These are phyloP conservation scores for Mohoua ochrocephala DNA, from an alignment of 2,113 vertebrate genomes.

Conservation along the genomic window DNA sequence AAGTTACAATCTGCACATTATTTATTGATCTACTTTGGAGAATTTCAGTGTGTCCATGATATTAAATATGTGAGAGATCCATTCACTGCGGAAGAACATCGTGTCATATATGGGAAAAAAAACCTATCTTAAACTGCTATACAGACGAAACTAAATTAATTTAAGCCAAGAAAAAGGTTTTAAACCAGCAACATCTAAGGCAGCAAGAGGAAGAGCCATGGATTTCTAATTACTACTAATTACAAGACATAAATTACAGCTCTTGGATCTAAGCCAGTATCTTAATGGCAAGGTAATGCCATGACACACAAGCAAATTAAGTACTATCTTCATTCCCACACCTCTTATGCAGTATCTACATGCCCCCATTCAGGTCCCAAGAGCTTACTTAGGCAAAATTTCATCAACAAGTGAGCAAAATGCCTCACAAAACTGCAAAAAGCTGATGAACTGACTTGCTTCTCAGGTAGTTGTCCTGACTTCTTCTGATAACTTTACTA, in stretches of 20 bases:
- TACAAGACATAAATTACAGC: neutral
- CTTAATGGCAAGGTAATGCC: neutral
- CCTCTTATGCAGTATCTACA: neutral
- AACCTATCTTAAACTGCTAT: neutral
- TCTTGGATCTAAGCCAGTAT: neutral
- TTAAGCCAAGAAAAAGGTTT: neutral
- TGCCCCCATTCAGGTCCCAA: neutral
- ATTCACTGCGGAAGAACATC: neutral
- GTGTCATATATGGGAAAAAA: neutral
- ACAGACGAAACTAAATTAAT: neutral
- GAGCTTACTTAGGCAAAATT: neutral
- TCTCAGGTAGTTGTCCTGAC: neutral
- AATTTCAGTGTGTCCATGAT: neutral
- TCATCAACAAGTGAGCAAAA: neutral
- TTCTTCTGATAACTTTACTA: neutral
- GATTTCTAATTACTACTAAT: neutral
- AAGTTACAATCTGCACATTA: neutral
- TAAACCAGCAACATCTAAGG: neutral
- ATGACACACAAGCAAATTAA: neutral
- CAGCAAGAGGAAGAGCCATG: neutral
- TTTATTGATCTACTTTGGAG: neutral
- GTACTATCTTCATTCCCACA: neutral
- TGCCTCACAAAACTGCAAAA: neutral
- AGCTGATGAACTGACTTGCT: neutral
- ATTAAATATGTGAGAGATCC: neutral